Percentiles rank a stretch among this genome's conserved stretches.
phyloP scores from a whole-genome alignment of 1,140 invertebrate species.

The Pseudomyrmex flavicornis region DNA sequence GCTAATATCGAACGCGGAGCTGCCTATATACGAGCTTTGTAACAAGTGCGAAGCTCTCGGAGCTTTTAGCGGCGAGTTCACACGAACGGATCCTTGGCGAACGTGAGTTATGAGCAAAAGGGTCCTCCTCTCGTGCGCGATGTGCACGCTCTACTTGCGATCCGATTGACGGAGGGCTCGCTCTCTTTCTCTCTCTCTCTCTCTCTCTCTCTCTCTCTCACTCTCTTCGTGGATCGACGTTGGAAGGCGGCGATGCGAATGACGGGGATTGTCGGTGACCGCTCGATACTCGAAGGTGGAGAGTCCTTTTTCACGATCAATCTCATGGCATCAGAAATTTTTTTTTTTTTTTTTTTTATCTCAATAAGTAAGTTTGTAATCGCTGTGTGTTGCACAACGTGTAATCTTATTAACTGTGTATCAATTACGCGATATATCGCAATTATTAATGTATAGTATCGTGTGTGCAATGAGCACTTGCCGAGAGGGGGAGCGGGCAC shows the following conservation, averaged over 20 bases:
- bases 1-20: background rate
- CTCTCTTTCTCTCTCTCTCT: background rate
- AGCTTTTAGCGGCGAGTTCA: constrained; percentile 60
- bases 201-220: background rate
- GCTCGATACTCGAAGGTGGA: background rate
- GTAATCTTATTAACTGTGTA: constrained; percentile 3
- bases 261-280: constrained; percentile 36
- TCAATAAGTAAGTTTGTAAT: background rate
- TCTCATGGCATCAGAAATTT: constrained; percentile 24
- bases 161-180: constrained; percentile 68
- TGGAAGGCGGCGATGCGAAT: constrained; percentile 62
- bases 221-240: constrained; percentile 42
- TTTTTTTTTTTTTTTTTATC: constrained; percentile 44
- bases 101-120: constrained; percentile 59
- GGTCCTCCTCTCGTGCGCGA: constrained; percentile 61
- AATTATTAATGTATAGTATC: constrained; percentile 18
- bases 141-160: constrained; percentile 72
- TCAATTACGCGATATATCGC: constrained; percentile 4
- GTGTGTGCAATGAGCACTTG: constrained; percentile 34
- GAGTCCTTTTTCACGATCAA: constrained; percentile 12
- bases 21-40: background rate
- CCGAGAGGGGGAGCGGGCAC: no score
- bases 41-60: constrained; percentile 59
- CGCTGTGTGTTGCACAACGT: constrained; percentile 2
- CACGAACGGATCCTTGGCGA: constrained; percentile 53